phyloP scores from a whole-genome alignment of 2,113 vertebrate genomes.

The Zosterops pallidus region DNA sequence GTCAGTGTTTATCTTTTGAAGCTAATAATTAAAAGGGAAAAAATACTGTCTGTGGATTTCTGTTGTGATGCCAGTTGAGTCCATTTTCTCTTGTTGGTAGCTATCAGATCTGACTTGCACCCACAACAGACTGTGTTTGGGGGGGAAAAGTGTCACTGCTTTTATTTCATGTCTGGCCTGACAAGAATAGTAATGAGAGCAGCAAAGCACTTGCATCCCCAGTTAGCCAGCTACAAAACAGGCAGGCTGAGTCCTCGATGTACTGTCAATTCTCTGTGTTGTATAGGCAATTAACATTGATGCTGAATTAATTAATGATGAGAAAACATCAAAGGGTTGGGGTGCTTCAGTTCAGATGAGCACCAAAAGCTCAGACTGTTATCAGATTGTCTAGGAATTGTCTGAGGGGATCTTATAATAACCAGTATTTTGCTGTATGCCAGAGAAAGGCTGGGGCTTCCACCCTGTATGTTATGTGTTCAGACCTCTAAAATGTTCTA shows the following conservation, averaged over 20 bases:
- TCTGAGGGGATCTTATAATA: background rate
- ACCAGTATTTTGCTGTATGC: background rate
- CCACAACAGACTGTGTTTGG: background rate
- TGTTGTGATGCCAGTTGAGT: background rate
- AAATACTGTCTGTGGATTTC: conserved; percentile 22
- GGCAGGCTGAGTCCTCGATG: background rate
- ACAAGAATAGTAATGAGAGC: conserved; percentile 10
- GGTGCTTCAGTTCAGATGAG: background rate
- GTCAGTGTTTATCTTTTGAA: conserved; percentile 40
- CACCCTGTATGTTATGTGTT: background rate
- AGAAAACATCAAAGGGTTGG: background rate
- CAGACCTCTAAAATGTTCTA: background rate
- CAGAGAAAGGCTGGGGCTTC: background rate
- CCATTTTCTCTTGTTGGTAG: background rate
- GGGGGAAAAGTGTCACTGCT: background rate
- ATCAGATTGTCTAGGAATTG: background rate
- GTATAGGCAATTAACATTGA: conserved; percentile 37
- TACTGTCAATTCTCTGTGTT: background rate
- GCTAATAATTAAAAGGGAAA: conserved; percentile 54
- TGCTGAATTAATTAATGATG: conserved; percentile 36
- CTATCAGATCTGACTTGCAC: conserved; percentile 29
- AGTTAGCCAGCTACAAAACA: conserved; percentile 1
- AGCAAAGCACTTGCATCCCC: background rate
- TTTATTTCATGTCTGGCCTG: conserved; percentile 31
- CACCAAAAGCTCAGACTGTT: background rate